These are phyloP conservation scores for Xiphias gladius DNA, from an alignment of 2,113 vertebrate genomes.

Conservation along the genomic window DNA sequence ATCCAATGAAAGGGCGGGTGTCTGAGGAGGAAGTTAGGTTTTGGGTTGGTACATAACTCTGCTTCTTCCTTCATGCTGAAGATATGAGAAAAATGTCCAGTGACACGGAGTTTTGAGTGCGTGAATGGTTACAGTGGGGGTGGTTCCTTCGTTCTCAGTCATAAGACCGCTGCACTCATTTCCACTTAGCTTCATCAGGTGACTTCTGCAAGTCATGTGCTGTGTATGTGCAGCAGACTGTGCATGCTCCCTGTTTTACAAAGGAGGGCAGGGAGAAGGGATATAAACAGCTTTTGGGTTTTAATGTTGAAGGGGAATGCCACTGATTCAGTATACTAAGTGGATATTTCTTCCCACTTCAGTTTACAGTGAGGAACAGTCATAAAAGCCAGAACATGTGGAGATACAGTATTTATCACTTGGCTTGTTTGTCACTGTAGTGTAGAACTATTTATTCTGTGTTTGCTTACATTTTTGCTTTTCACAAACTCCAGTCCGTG, in stretches of 20 bases:
- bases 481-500: background rate
- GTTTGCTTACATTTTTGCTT: background rate
- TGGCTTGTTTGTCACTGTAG: background rate
- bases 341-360: background rate
- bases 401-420: background rate
- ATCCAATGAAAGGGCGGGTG: background rate
- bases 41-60: background rate
- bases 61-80: background rate
- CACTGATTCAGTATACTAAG: background rate
- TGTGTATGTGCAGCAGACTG: constrained; percentile 30
- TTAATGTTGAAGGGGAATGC: constrained; percentile 26
- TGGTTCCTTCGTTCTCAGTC: constrained; percentile 72
- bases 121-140: constrained; percentile 33
- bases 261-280: constrained; percentile 3
- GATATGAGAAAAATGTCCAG: background rate
- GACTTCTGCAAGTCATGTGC: constrained; percentile 78
- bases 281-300: constrained; percentile 6
- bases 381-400: background rate
- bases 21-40: constrained; percentile 27
- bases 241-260: background rate
- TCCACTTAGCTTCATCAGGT: constrained; percentile 80
- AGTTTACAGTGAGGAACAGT: background rate
- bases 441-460: background rate
- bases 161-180: constrained; percentile 77
- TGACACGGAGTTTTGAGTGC: constrained; percentile 25